A percentile compares a stretch with the other conserved stretches of the same genome.
Evolutionary conservation across 2,797 vertebrate genomes (phyloP).

Genomic region (Ataeniobius toweri): DNA sequence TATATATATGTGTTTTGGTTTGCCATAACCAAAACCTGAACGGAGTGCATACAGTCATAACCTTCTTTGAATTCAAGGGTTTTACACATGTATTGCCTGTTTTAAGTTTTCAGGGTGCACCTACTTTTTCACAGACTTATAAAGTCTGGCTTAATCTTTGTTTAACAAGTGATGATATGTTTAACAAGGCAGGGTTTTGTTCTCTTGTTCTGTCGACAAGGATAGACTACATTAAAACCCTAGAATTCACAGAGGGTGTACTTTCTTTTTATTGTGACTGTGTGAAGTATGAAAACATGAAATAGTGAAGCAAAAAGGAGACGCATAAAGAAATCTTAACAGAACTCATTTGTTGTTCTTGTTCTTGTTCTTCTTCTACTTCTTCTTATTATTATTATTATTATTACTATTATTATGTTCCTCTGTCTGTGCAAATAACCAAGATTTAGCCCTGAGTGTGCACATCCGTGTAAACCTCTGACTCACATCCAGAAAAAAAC

Average conservation of each 20-base stretch:
- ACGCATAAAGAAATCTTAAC: background rate
- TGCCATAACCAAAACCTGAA: background rate
- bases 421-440: slow-evolving; percentile 8
- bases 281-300: background rate
- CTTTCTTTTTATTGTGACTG: background rate
- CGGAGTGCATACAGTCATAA: background rate
- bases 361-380: background rate
- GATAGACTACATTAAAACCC: background rate
- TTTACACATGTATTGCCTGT: background rate
- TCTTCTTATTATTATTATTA: background rate
- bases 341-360: background rate
- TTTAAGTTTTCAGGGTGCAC: too few relatives aligned
- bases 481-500: slow-evolving; percentile 64
- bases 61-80: background rate
- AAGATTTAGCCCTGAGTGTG: slow-evolving; percentile 23
- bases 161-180: background rate
- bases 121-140: background rate
- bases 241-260: background rate
- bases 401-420: slow-evolving; percentile 6
- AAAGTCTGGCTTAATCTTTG: background rate
- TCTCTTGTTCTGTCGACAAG: too few relatives aligned
- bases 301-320: too few relatives aligned
- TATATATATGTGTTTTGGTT: background rate
- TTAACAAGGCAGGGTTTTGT: too few relatives aligned
- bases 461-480: slow-evolving; percentile 39